phyloP scores from a whole-genome alignment of 2,797 vertebrate species.

The Girardinus metallicus region DNA sequence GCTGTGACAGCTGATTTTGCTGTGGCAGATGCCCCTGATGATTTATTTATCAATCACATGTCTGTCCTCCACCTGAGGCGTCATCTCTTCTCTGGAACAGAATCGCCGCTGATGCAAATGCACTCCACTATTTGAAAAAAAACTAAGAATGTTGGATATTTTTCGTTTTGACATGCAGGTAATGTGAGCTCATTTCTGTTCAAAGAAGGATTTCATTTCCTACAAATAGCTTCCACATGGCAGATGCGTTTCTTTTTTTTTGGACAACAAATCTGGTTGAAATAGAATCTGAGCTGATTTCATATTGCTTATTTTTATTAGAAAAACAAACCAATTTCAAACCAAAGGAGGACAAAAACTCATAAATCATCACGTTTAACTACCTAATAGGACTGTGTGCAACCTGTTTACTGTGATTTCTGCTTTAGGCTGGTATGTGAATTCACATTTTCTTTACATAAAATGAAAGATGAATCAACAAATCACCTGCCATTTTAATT shows the following conservation, averaged over 20 bases:
- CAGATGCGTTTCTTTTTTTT: background rate
- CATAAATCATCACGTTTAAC: background rate
- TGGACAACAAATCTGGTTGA: background rate
- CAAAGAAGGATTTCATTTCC: background rate
- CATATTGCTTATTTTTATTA: background rate
- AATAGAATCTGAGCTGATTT: background rate
- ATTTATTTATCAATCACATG: constrained; percentile 28
- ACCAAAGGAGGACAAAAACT: background rate
- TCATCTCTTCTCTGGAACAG: background rate
- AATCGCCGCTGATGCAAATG: background rate
- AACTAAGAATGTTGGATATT: background rate
- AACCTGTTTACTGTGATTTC: background rate
- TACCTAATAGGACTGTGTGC: background rate
- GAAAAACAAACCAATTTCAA: background rate
- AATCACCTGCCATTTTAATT: background rate
- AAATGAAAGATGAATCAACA: background rate
- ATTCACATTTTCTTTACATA: background rate
- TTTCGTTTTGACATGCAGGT: background rate
- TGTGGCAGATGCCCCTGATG: constrained; percentile 16
- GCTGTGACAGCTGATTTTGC: constrained; percentile 19
- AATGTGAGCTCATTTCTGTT: background rate
- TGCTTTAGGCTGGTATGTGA: background rate
- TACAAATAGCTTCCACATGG: background rate
- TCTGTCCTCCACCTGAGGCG: constrained; percentile 13
- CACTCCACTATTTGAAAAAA: background rate